A percentile compares a stretch with the other conserved stretches of the same genome.
phyloP scores from a whole-genome alignment of 2,888 invertebrate species.

The Thymelicus sylvestris region DNA sequence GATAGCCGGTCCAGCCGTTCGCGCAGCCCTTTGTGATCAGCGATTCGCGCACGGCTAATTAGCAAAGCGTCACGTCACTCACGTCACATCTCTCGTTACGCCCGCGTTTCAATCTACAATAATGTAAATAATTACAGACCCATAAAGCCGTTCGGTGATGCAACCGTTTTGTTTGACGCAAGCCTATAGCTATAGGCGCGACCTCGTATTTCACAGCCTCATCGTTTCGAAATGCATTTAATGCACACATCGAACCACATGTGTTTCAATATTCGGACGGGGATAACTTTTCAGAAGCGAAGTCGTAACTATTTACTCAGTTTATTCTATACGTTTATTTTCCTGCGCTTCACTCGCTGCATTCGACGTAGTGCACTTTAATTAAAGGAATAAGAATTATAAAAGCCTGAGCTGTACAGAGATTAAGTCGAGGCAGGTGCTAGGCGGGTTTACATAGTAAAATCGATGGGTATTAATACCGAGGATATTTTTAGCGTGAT shows the following conservation, averaged over 20 bases:
- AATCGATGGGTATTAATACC: conserved; percentile 64
- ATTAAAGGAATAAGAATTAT: conserved; percentile 45
- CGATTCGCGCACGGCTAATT: conserved; percentile 68
- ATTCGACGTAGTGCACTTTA: conserved; percentile 42
- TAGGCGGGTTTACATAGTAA: conserved; percentile 57
- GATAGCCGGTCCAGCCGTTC: conserved; percentile 58
- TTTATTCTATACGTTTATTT: conserved; percentile 37
- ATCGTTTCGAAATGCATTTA: conserved; percentile 84
- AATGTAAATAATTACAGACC: conserved; percentile 79
- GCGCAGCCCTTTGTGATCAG: conserved; percentile 66
- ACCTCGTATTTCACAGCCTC: conserved; percentile 81
- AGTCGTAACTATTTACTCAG: conserved; percentile 46
- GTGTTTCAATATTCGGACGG: conserved; percentile 34
- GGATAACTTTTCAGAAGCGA: conserved; percentile 46
- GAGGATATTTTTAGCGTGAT: conserved; percentile 68
- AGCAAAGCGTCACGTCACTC: conserved; percentile 54
- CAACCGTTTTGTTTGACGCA: conserved; percentile 81
- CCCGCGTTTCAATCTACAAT: conserved; percentile 54
- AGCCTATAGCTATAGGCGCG: conserved; percentile 70
- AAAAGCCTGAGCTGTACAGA: conserved; percentile 48
- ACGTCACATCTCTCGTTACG: conserved; percentile 44
- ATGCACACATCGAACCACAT: conserved; percentile 58
- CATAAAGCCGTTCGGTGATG: conserved; percentile 77
- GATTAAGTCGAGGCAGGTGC: conserved; percentile 55
- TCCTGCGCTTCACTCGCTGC: conserved; percentile 18